phyloP scores from a whole-genome alignment of 2,113 vertebrate genomes.

The Engraulis encrasicolus region DNA sequence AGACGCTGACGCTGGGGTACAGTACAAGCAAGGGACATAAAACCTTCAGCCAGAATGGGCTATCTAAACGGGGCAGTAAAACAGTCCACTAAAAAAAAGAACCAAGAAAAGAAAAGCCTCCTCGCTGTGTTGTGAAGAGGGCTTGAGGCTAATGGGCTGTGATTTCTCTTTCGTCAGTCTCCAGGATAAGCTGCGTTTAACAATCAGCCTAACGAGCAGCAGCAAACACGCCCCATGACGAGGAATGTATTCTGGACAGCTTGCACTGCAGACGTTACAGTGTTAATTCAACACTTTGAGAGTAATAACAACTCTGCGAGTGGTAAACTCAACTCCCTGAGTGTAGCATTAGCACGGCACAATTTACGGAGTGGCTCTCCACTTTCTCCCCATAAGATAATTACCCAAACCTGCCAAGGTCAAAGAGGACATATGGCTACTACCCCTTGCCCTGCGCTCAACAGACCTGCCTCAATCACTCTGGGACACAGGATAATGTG shows the following conservation, averaged over 20 bases:
- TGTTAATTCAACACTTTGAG: too few relatives aligned
- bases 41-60: background rate
- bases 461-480: background rate
- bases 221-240: slow-evolving; percentile 67
- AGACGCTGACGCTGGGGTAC: too few relatives aligned
- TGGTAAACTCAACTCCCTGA: too few relatives aligned
- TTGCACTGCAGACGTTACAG: too few relatives aligned
- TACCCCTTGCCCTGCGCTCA: background rate
- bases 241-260: slow-evolving; percentile 75
- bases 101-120: too few relatives aligned
- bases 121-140: slow-evolving; percentile 61
- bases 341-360: too few relatives aligned
- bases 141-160: slow-evolving; percentile 74
- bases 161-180: slow-evolving; percentile 71
- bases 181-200: slow-evolving; percentile 80
- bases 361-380: slow-evolving; percentile 48
- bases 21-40: background rate
- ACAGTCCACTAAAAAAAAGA: background rate
- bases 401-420: slow-evolving; percentile 66
- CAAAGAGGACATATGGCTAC: background rate
- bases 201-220: slow-evolving; percentile 72
- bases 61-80: background rate
- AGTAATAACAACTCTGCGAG: too few relatives aligned
- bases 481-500: background rate
- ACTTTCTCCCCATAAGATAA: slow-evolving; percentile 60